Evolutionary conservation across 2,797 vertebrate species (phyloP), one percentile per base, ranked within the genome.

Genomic region (Phataginus tetradactyla): DNA sequence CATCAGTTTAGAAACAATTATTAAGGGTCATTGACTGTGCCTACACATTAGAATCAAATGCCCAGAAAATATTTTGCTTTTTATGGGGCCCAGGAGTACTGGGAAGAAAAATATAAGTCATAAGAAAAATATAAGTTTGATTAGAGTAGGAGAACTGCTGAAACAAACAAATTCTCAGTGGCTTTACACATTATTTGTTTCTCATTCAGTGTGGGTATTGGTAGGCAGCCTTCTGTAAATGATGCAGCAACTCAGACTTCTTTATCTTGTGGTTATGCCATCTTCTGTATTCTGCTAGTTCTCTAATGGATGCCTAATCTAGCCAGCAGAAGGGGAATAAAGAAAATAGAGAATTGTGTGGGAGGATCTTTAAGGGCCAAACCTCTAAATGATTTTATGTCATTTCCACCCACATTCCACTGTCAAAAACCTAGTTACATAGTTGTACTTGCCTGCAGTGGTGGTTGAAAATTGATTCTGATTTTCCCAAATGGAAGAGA

Each of bases 161-260:
- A 74, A 55, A 63, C 32, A 80, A 18, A 2, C 37, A 74, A 3
- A 9, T 64, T 51, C 42, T 57, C 37, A 5, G 3, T 25, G 39
- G 21, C 37, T 79, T 53, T 39, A 64, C 3, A 5, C 14, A 5
- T 9, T 51, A 2, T 20, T 5, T 29, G 12, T 51, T 23, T 25
- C 66, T 45, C 77, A 72, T 13, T 59, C 39, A 14, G 37, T 13
- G 23, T 83, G 8, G 37, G 1, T 32, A 5, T 80, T 79, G 10
- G 29, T 13, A 42, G 23, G 10, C 14, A 77, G 9, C 3, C 13
- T 68, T 81, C 15, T 23, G 2, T n/a, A 15, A 5, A 8, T 32
- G 10, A 39, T 11, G 3, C 2, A 21, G 11, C n/a, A 34, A 11
- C 13, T 64, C 27, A 1, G 45, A 12, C 1, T 20, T 53, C 6